Evolutionary conservation across 2,797 vertebrate species (phyloP), one percentile per base, ranked within the genome.

Genomic region (Cyprinella venusta): DNA sequence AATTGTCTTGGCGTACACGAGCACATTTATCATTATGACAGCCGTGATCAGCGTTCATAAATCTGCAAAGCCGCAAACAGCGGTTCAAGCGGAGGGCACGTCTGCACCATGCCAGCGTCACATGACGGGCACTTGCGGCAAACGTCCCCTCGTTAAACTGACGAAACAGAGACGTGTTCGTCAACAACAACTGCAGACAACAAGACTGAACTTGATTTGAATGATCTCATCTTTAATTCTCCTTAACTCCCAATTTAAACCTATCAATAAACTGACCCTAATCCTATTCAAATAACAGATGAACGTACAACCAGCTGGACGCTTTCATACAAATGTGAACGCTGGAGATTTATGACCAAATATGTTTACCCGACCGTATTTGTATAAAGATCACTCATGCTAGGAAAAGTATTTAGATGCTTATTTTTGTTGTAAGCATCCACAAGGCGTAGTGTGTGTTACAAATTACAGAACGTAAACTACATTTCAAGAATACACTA

Each of bases 1-100:
- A 69, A 64, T 52, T 45, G 48, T 61, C 64, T 76, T 74, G 78
- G 70, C 77, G 36, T 40, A 42, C 54, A 64, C 72, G 12, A 65
- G 67, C 71, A 81, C 82, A 84, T 86, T 80, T 56, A 86, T 86
- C 85, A 86, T 80, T 48, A 42, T 77, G 85, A 86, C 81, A 83
- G 78, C 54, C 1, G 48, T 38, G 82, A 83, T 75, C 81, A 71
- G n/a, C 38, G 48, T 84, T 78, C 63, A 82, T 82, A 82, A 84
- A 87, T 87, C 79, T 84, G 80, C 61, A 52, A 61, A 63, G 40
- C 52, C 63, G 1, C 83, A 77, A 81, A 63, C 59, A 61, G 52
- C 45, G 52, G 61, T 63, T 80, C 72, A 81, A 59, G 36, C 2
- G 45, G n/a, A 70, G 50, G 45, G 70, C 52, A 26, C 9, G 52